Evolutionary conservation across 2,888 invertebrate species (phyloP).

Genomic region (Limnephilus rhombicus): DNA sequence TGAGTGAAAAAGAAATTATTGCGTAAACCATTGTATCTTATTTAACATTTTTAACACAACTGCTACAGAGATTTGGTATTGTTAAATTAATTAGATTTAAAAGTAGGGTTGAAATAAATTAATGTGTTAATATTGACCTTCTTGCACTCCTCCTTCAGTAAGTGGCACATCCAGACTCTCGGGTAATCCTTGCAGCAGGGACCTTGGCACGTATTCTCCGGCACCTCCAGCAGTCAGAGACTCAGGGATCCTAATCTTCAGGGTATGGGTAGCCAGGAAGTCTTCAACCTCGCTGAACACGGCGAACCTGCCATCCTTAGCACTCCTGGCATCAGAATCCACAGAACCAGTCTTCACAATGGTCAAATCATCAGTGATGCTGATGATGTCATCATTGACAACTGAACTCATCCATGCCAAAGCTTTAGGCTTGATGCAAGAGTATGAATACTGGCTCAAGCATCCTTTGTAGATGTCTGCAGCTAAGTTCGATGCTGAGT

Average conservation of each 20-base stretch:
- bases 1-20: no score
- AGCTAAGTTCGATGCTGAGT: constrained; percentile 81
- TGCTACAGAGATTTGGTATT: no score
- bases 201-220: constrained; percentile 81
- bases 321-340: constrained; percentile 74
- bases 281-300: constrained; percentile 86
- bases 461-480: constrained; percentile 84
- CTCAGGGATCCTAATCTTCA: constrained; percentile 86
- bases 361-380: constrained; percentile 86
- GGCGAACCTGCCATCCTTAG: constrained; percentile 77
- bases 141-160: constrained; percentile 74
- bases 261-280: constrained; percentile 86
- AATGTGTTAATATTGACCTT: constrained; percentile 55
- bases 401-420: constrained; percentile 85
- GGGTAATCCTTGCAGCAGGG: constrained; percentile 80
- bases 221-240: constrained; percentile 79
- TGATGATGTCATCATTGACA: constrained; percentile 82
- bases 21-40: no score
- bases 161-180: constrained; percentile 85
- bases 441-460: constrained; percentile 82
- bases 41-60: no score
- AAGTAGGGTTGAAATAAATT: background rate
- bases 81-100: no score
- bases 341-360: constrained; percentile 81
- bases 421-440: constrained; percentile 88